Conservation (phyloP, 2,113 vertebrate species). For the Eretmochelys imbricata region DNA sequence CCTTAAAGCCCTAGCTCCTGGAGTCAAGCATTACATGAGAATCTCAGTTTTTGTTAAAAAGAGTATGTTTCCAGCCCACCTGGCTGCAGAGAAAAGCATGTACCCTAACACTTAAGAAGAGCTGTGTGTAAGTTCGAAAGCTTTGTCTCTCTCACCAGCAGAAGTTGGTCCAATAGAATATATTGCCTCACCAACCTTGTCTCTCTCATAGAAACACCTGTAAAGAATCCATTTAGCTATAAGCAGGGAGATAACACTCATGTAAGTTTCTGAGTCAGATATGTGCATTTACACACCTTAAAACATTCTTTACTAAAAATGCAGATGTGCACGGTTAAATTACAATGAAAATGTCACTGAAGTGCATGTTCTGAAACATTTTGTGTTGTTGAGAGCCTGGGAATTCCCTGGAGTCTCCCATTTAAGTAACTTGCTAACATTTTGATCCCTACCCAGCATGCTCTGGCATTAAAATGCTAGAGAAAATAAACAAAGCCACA, state of each 20-base stretch:
- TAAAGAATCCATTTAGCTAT: neutral
- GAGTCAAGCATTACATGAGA: neutral
- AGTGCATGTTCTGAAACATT: neutral
- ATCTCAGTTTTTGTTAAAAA: neutral
- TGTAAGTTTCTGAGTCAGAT: neutral
- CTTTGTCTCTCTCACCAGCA: neutral
- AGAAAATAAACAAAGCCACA: neutral
- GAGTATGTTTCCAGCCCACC: neutral
- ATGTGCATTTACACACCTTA: neutral
- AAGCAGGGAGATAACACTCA: neutral
- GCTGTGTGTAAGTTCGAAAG: neutral
- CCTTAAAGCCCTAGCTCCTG: neutral
- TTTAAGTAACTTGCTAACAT: neutral
- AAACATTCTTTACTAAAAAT: neutral
- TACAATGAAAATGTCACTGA: neutral
- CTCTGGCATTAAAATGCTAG: conserved; percentile 17
- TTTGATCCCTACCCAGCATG: neutral
- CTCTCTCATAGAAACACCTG: neutral
- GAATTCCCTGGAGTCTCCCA: neutral
- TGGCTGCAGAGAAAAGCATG: neutral
- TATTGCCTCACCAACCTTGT: neutral
- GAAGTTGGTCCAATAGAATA: neutral
- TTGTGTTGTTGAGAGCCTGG: neutral
- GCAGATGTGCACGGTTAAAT: neutral
- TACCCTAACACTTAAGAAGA: neutral